Conservation (phyloP, 2,113 vertebrate genomes). For the Dasypus novemcinctus region DNA sequence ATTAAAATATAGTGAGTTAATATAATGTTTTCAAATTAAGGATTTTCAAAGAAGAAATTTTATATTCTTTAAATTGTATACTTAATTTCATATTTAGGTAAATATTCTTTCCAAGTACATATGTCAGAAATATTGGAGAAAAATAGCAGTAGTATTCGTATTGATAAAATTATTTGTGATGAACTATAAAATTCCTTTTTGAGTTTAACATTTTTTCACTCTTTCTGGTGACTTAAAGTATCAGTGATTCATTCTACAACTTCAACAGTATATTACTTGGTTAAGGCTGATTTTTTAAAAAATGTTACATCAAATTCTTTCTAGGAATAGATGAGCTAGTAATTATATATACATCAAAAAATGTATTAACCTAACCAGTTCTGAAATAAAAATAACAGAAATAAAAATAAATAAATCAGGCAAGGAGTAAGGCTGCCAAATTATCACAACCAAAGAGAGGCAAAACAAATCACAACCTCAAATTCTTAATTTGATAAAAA, state of each 20-base stretch:
- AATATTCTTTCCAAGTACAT: conserved; percentile 23
- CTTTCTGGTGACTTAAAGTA: conserved; percentile 37
- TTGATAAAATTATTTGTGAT: conserved; percentile 16
- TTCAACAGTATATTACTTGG: conserved; percentile 16
- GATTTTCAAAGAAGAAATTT: conserved; percentile 38
- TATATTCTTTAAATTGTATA: conserved; percentile 19
- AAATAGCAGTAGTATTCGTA: not conserved
- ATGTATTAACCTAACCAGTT: conserved; percentile 20
- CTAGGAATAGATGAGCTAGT: conserved; percentile 11
- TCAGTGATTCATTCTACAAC: conserved; percentile 19
- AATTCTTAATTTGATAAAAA: conserved; percentile 8
- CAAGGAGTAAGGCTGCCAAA: not conserved
- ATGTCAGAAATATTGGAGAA: not conserved
- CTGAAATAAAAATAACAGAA: not conserved
- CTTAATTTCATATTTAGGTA: conserved; percentile 34
- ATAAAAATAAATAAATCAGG: conserved; percentile 24
- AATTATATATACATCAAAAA: conserved; percentile 38
- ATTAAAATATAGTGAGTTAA: conserved; percentile 16
- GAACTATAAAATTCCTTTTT: conserved; percentile 45
- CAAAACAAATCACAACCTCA: conserved; percentile 42
- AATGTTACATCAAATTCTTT: conserved; percentile 35
- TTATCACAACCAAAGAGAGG: not conserved
- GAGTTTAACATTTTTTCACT: not conserved
- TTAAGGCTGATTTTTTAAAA: conserved; percentile 29
- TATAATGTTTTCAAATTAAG: conserved; percentile 34